These are phyloP conservation scores for Microplitis demolitor DNA, from an alignment of 1,140 invertebrate genomes.

Conservation along the genomic window DNA sequence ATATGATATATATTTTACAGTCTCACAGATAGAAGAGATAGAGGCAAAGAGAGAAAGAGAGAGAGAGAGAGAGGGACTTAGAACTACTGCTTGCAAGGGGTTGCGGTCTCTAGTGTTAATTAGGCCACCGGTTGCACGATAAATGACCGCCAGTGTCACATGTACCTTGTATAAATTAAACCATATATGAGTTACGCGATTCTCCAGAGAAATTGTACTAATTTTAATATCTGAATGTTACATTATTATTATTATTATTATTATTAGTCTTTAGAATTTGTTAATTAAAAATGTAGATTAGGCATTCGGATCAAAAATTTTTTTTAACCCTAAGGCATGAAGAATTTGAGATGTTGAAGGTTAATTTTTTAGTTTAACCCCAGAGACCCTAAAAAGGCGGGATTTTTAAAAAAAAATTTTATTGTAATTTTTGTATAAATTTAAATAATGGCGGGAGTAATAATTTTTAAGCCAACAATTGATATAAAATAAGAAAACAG, in stretches of 20 bases:
- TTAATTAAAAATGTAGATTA: not conserved
- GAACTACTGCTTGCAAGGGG: not conserved
- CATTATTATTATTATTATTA: not conserved
- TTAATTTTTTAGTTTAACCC: no score
- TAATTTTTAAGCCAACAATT: no score
- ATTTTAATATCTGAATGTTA: not conserved
- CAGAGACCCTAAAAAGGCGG: no score
- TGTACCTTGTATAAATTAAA: not conserved
- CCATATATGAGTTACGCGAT: not conserved
- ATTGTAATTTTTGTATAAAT: no score
- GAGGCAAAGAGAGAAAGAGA: not conserved
- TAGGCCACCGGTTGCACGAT: constrained; percentile 13
- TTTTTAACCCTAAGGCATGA: no score
- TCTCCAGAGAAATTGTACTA: not conserved
- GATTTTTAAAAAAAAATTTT: no score
- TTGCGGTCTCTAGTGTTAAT: constrained; percentile 7
- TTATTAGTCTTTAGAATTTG: no score
- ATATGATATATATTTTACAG: no score
- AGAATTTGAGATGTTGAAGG: no score
- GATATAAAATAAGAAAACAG: not conserved
- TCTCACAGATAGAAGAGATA: not conserved
- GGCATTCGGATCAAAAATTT: no score
- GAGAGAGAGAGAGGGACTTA: not conserved
- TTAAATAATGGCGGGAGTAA: no score
- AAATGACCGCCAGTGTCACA: not conserved